Base-by-base conservation (phyloP, 2,888 invertebrate genomes). In the Pediacus dermestoides region DNA sequence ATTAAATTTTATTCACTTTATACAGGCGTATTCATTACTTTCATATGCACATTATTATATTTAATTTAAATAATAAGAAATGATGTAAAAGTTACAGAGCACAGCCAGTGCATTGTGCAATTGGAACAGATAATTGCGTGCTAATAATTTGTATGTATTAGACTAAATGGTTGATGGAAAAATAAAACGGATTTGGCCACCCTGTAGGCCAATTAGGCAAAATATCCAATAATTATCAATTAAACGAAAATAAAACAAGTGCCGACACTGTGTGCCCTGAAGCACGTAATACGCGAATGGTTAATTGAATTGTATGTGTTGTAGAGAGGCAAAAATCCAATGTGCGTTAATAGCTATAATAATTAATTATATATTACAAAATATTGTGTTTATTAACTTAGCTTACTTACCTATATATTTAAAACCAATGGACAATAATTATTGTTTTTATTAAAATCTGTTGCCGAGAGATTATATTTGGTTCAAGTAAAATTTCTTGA, bases 201-300 rank as follows among this genome's bases (percentile, higher is more conserved):
- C 66, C 56, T 63, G 64, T 59, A 58, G 56, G 64, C 61, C 63
- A 64, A 66, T 66, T 65, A 64, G 64, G 57, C 50, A 50, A 58
- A 63, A 62, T 63, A 57, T 52, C 60, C 61, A 59, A 62, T 65
- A 64, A 65, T 66, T 64, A 65, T 63, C 64, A 66, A 64, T 64
- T 63, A 64, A 63, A 53, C 49, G 53, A 18, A 61, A 62, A 59
- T 58, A 63, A 60, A 56, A 61, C 53, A 50, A 60, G 49, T 38
- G 50, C 42, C 46, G 46, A 48, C 50, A 50, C 46, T 46, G 46
- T 38, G 36, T 38, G 43, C 47, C 46, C 37, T 21, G 28, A 33
- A 50, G 53, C 47, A 44, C 26, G 48, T 50, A 45, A 46, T 55
- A 46, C 48, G 35, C 50, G n/a, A 36, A 34, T 56, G 50, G 51